Conservation (phyloP, 2,113 vertebrate species). For the Potamarius usumacintae region DNA sequence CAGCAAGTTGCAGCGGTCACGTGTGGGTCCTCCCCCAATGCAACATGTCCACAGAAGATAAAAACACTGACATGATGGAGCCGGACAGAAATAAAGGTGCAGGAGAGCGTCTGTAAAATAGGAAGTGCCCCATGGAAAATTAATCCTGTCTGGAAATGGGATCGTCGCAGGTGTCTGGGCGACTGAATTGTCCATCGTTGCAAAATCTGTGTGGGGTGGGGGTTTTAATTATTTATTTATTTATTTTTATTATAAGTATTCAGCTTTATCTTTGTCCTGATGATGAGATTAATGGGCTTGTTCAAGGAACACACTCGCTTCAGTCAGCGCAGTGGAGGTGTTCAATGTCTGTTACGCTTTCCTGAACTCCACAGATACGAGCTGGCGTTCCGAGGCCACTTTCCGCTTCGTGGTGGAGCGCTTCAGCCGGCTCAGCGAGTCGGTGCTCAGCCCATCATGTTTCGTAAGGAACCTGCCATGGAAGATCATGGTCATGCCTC, state of each 20-base stretch:
- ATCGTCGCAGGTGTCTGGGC: background rate
- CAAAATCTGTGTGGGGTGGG: no score
- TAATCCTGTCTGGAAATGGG: background rate
- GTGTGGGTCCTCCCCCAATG: background rate
- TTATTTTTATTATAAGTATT: no score
- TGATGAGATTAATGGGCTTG: background rate
- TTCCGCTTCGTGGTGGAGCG: conserved; percentile 97
- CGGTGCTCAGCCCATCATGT: conserved; percentile 95
- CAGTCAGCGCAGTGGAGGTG: background rate
- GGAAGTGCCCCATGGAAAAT: background rate
- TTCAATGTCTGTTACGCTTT: background rate
- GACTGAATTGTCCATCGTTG: background rate
- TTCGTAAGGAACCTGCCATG: conserved; percentile 97
- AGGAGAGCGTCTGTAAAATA: background rate
- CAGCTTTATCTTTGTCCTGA: background rate
- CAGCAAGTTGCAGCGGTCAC: background rate
- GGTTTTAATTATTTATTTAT: no score
- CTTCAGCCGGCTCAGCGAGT: conserved; percentile 95
- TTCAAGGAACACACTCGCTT: background rate
- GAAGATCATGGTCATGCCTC: conserved; percentile 99
- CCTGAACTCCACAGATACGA: conserved; percentile 81
- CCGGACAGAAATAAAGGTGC: background rate
- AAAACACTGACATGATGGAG: background rate
- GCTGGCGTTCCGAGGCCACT: conserved; percentile 97
- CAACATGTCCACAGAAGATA: background rate